Conservation (phyloP, 1,140 invertebrate genomes). For the Probaryconus sp. region DNA sequence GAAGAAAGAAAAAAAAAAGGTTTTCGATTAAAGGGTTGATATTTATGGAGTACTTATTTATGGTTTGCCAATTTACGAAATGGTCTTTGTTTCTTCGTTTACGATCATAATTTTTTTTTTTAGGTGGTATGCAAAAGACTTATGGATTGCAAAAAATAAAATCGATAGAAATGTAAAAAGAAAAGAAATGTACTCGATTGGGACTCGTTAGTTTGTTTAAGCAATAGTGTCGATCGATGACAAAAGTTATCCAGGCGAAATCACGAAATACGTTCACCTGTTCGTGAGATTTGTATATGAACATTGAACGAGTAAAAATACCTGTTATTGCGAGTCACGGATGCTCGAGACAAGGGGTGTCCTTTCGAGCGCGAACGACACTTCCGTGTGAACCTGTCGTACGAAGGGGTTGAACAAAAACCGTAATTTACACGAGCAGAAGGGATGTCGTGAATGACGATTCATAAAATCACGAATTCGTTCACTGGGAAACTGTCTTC, state of each 20-base stretch:
- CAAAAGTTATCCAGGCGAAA: too few species aligned
- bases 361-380: conserved; percentile 63
- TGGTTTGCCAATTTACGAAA: too few species aligned
- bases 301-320: conserved; percentile 36
- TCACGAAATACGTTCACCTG: too few species aligned
- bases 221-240: too few species aligned
- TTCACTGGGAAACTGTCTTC: conserved; percentile 16
- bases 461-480: conserved; percentile 29
- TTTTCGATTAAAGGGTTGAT: conserved; percentile 21
- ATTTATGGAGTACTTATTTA: conserved; percentile 1
- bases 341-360: conserved; percentile 54
- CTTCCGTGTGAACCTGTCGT: conserved; percentile 68
- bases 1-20: too few species aligned
- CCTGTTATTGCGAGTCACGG: conserved; percentile 36
- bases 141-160: too few species aligned
- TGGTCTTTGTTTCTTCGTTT: too few species aligned
- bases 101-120: too few species aligned
- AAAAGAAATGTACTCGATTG: too few species aligned
- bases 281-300: conserved; percentile 21
- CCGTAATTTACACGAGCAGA: conserved; percentile 30
- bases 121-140: too few species aligned
- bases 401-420: conserved; percentile 44
- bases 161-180: too few species aligned
- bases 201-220: too few species aligned
- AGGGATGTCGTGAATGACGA: conserved; percentile 32